Base-by-base conservation (phyloP, 2,888 invertebrate genomes). In the Lordiphosa fenestrarum region DNA sequence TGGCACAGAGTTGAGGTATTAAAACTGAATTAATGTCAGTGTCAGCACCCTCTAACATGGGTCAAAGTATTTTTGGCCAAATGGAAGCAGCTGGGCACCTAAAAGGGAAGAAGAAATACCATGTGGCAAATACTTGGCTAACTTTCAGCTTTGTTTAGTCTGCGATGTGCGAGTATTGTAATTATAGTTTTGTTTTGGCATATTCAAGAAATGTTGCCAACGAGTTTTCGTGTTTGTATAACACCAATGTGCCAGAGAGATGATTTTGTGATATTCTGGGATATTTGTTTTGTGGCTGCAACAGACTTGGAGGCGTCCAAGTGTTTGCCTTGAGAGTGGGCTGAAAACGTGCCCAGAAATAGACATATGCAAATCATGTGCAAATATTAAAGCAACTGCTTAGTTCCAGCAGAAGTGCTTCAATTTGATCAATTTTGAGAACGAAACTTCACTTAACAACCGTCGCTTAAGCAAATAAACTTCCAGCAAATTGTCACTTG, bases 91-190 rank as follows among this genome's bases (percentile, higher is more conserved):
- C 59, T 59, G 44, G 33, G 44, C n/a, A 25, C 10, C 25, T 19
- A 38, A 44, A 33, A 19, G 9, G 7, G 0, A 21, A 21, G 4
- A 21, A 4, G 21, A 19, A 19, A 44, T 30, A 47, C 51, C 55
- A 64, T 62, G 47, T 65, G 83, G 76, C 76, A 47, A 66, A 64
- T 35, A 55, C 39, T 71, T 78, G 51, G 59, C 37, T 36, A 69
- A 66, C 55, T 40, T 42, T 42, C 6, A 30, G 41, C 55, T 42
- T 66, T 80, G 76, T 71, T 74, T 82, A 77, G 78, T 82, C 70
- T 83, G 67, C 66, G 6, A 35, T 50, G 44, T 41, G 46, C 35
- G 38, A 25, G 35, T 36, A 35, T 39, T 30, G n/a, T 37, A 25
- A 25, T 25, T 25, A 2, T 6, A 2, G 2, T 25, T 25, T 25